phyloP scores from a whole-genome alignment of 2,797 vertebrate genomes.

The Xenentodon cancila region DNA sequence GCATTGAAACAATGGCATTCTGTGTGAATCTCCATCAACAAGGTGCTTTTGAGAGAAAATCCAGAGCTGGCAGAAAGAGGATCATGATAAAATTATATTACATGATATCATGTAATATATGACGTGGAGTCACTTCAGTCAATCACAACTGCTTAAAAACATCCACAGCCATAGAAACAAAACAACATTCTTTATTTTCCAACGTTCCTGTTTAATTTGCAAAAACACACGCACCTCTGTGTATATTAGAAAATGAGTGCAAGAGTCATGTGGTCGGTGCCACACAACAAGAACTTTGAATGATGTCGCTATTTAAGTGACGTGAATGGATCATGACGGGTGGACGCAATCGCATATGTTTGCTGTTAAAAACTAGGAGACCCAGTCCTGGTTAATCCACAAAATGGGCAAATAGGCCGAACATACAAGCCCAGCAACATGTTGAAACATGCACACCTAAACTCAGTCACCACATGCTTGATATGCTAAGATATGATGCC shows the following conservation, averaged over 20 bases:
- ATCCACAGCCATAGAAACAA: constrained; percentile 45
- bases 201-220: constrained; percentile 4
- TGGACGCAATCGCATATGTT: too few species aligned
- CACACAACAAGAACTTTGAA: too few species aligned
- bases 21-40: constrained; percentile 75
- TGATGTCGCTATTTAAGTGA: too few species aligned
- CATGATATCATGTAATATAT: constrained; percentile 57
- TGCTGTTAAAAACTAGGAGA: too few species aligned
- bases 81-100: constrained; percentile 58
- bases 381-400: too few species aligned
- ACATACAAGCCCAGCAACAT: too few species aligned
- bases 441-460: too few species aligned
- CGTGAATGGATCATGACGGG: too few species aligned
- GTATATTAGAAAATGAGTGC: not conserved
- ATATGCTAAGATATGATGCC: too few species aligned
- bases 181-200: constrained; percentile 26
- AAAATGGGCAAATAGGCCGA: too few species aligned
- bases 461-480: too few species aligned
- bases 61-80: constrained; percentile 31
- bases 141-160: constrained; percentile 48
- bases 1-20: constrained; percentile 74
- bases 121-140: constrained; percentile 53
- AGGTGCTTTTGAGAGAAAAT: constrained; percentile 71
- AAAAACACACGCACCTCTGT: constrained; percentile 14
- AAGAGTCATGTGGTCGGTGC: too few species aligned